Percentiles rank a stretch among this genome's conserved stretches.
These are phyloP conservation scores for Epinephelus fuscoguttatus DNA, from an alignment of 2,113 vertebrate species.

Conservation along the genomic window DNA sequence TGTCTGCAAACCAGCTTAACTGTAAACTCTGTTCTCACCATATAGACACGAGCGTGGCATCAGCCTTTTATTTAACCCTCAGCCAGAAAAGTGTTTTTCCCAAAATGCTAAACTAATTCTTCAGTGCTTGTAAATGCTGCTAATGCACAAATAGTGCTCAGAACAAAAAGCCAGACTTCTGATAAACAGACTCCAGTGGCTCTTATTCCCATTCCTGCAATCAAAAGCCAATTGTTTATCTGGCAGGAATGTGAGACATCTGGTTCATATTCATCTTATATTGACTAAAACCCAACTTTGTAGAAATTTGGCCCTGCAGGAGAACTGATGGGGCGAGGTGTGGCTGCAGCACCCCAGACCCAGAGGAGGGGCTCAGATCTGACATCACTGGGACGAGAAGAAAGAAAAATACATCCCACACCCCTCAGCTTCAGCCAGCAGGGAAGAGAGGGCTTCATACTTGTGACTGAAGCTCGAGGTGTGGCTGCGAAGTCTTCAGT, in stretches of 20 bases:
- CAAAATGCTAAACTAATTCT: background rate
- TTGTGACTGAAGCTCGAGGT: slow-evolving; percentile 39
- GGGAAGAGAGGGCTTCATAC: slow-evolving; percentile 11
- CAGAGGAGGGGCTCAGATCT: slow-evolving; percentile 13
- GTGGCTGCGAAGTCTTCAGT: slow-evolving; percentile 22
- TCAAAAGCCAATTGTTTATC: slow-evolving; percentile 32
- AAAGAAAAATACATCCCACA: slow-evolving; percentile 15
- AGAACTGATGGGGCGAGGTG: background rate
- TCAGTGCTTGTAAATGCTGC: background rate
- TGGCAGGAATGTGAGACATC: slow-evolving; percentile 33
- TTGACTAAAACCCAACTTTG: background rate
- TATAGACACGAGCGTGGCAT: background rate
- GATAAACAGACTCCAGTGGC: background rate
- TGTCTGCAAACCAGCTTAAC: too few relatives aligned
- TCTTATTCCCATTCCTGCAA: background rate
- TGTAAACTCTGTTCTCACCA: too few relatives aligned
- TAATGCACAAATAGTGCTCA: slow-evolving; percentile 8
- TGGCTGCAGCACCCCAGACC: slow-evolving; percentile 6
- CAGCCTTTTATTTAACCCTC: background rate
- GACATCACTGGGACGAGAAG: slow-evolving; percentile 35
- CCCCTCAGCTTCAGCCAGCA: slow-evolving; percentile 29
- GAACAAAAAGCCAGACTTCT: slow-evolving; percentile 15
- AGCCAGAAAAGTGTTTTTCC: background rate
- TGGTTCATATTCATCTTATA: slow-evolving; percentile 27
- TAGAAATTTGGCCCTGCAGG: background rate